Conservation (phyloP, 2,888 invertebrate species). For the Spatulosminthurus flaviceps region DNA sequence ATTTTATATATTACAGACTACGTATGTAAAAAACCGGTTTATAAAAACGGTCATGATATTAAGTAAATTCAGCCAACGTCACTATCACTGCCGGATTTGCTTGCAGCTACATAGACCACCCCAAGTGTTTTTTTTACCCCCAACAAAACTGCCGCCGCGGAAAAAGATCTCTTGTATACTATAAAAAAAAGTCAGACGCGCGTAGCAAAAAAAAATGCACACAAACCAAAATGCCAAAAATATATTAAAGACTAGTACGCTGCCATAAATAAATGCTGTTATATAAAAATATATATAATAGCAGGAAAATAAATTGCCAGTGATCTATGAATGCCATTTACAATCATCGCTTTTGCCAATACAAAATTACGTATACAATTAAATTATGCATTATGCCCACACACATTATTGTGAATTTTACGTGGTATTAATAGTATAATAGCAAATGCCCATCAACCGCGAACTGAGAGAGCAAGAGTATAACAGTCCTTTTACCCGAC, state of each 20-base stretch:
- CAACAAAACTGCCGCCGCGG: constrained; percentile 44
- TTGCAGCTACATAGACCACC: constrained; percentile 39
- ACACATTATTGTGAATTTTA: constrained; percentile 2
- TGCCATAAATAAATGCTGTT: neutral
- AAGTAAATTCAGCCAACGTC: constrained; percentile 39
- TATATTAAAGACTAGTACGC: neutral
- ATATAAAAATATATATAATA: no score
- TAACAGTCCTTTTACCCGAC: neutral
- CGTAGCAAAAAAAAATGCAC: constrained; percentile 22
- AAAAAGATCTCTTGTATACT: constrained; percentile 38
- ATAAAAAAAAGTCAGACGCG: constrained; percentile 38
- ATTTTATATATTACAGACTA: constrained; percentile 35
- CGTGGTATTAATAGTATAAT: neutral
- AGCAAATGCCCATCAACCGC: constrained; percentile 18
- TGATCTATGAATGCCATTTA: constrained; percentile 22
- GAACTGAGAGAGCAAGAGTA: neutral
- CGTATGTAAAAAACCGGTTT: constrained; percentile 41
- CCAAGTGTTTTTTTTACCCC: constrained; percentile 27
- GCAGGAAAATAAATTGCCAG: neutral
- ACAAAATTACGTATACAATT: neutral
- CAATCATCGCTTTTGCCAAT: constrained; percentile 9
- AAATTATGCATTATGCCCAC: constrained; percentile 21
- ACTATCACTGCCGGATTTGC: constrained; percentile 39
- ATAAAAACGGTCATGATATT: constrained; percentile 38
- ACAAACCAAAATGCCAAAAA: constrained; percentile 23